Evolutionary conservation across 64 coral and sea anemone genomes (phyloP), one percentile per base, ranked within the genome.

Genomic region (Astreopora myriophthalma): DNA sequence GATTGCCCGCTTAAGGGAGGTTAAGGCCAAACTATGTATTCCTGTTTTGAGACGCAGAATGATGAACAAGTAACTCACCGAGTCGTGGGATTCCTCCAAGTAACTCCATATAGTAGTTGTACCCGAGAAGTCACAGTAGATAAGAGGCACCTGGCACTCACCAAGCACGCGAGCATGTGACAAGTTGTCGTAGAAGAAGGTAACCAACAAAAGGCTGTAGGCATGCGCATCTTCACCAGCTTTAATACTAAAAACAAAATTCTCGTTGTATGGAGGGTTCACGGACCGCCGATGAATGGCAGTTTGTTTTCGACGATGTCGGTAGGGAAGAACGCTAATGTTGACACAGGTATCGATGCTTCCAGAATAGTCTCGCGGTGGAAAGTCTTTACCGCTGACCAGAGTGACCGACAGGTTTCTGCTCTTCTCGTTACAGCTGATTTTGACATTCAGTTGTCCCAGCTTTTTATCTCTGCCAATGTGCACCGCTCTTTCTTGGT

Each of bases 301-400:
- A 2, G 91, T 97, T 73, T 94, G 95, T 69, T 97, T 94, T 65
- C 87, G 86, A 5, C 66, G 64, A 16, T 87, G 80, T 48, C 95
- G 91, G 73, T 97, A 46, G 14, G 95, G 95, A 73, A 97, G 95
- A 65, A 97, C 89, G 29, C 83, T 80, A 68, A 97, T 31, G 24
- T 92, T 97, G 35, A 97, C 79, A 48, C 95, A 97, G 38, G 95
- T 97, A 78, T 97, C 95, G 16, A 97, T 85, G 51, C 87, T 97
- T 27, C 95, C 95, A 24, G 91, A 93, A 69, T 76, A 97, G 48
- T 97, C 91, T 64, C 91, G 95, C 52, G 92, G 87, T 11, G 95
- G 95, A 63, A 94, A 97, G 74, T 87, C 74, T 13, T 87, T 89
- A 49, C 95, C 95, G 81, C 87, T 67, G 44, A 97, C 75, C 35